Percentiles rank a stretch among this genome's conserved stretches.
These are phyloP conservation scores for Drosophila carrolli DNA, from an alignment of 1,140 invertebrate species.

Conservation along the genomic window DNA sequence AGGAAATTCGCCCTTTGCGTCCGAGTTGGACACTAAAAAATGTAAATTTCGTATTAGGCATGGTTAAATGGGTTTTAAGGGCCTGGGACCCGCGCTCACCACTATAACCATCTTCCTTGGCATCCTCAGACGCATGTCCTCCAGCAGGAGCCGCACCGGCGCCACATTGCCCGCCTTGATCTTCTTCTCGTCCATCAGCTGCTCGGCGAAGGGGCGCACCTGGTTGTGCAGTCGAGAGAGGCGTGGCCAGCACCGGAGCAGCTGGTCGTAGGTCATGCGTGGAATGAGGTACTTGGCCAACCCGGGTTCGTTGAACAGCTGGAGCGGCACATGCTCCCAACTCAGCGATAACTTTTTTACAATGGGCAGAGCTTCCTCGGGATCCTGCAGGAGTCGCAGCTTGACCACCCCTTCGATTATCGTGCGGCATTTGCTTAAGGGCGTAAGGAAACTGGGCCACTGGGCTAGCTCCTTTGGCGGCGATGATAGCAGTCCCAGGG, in stretches of 20 bases:
- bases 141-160: slow-evolving; percentile 60
- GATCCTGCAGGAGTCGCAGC: slow-evolving; percentile 42
- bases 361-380: slow-evolving; percentile 45
- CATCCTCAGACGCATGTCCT: slow-evolving; percentile 30
- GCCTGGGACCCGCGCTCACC: slow-evolving; percentile 11
- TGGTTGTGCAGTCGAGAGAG: slow-evolving; percentile 16
- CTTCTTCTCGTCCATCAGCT: slow-evolving; percentile 45
- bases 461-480: slow-evolving; percentile 18
- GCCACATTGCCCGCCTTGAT: slow-evolving; percentile 52
- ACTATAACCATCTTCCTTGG: slow-evolving; percentile 20
- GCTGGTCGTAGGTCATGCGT: slow-evolving; percentile 63
- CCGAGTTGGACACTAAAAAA: not conserved
- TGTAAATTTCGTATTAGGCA: not conserved
- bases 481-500: slow-evolving; percentile 37
- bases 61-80: not conserved
- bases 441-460: slow-evolving; percentile 48
- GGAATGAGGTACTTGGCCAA: slow-evolving; percentile 49
- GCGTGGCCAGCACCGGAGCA: slow-evolving; percentile 50
- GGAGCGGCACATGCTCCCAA: slow-evolving; percentile 62
- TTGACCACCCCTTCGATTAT: slow-evolving; percentile 41
- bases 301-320: slow-evolving; percentile 21
- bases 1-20: slow-evolving; percentile 32
- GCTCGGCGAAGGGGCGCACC: slow-evolving; percentile 1
- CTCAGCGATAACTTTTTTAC: slow-evolving; percentile 34
- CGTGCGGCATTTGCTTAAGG: slow-evolving; percentile 17